Conservation (phyloP, 2,797 vertebrate species). For the Scyliorhinus canicula region DNA sequence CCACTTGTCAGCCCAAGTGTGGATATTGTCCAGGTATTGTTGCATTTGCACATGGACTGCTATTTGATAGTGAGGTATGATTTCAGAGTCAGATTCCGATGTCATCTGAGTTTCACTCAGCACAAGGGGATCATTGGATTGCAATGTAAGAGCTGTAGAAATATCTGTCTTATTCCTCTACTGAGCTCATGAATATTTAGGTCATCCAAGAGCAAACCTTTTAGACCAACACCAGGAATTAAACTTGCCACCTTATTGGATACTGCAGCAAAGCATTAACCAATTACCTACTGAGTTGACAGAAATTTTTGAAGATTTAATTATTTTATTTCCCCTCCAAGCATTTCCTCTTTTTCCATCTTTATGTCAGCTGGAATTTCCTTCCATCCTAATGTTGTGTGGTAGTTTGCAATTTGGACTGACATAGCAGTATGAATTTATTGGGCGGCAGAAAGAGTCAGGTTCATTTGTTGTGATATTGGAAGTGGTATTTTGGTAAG, state of each 20-base stretch:
- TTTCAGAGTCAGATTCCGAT: background rate
- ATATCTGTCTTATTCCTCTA: background rate
- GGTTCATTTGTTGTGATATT: background rate
- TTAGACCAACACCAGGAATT: background rate
- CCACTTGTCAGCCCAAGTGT: no score
- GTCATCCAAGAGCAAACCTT: background rate
- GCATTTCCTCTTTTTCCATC: background rate
- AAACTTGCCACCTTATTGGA: background rate
- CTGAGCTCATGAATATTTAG: background rate
- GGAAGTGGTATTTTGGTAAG: background rate
- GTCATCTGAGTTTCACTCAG: background rate
- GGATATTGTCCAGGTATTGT: no score
- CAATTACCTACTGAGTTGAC: background rate
- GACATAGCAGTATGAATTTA: background rate
- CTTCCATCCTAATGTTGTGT: background rate
- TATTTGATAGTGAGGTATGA: background rate
- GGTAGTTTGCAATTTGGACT: background rate
- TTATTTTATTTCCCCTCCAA: background rate
- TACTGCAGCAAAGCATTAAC: background rate
- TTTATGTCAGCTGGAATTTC: background rate
- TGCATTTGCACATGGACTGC: no score
- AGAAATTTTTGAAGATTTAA: background rate
- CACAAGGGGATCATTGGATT: background rate
- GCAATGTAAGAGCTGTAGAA: background rate
- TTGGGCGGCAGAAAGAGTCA: background rate